Conservation (phyloP, 2,888 invertebrate species). For the Dynastes hyllus region DNA sequence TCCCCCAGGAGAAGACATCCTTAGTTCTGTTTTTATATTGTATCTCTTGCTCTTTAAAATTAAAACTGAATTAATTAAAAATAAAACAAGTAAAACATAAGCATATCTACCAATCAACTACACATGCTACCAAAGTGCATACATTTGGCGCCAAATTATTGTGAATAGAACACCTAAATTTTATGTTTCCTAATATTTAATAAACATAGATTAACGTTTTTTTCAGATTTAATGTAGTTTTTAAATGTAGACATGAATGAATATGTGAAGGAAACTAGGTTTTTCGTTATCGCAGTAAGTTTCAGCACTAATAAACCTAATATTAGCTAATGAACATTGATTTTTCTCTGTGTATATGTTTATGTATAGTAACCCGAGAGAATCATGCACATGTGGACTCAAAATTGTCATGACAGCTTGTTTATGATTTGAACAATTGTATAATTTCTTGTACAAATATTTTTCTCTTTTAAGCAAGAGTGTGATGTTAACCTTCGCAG, state of each 20-base stretch:
- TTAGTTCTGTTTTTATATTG: constrained; percentile 4
- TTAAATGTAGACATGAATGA: too few species aligned
- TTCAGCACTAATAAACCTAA: too few species aligned
- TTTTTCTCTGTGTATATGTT: too few species aligned
- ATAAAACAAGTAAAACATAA: neutral
- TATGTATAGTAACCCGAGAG: too few species aligned
- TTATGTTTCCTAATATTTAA: neutral
- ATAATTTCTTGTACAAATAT: constrained; percentile 39
- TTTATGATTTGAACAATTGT: constrained; percentile 46
- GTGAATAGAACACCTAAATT: neutral
- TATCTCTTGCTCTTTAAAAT: neutral
- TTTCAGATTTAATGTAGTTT: neutral
- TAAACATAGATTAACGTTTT: neutral
- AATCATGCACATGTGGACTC: too few species aligned
- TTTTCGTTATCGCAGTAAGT: too few species aligned
- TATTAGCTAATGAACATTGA: too few species aligned
- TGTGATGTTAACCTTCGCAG: constrained; percentile 18
- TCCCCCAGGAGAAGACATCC: constrained; percentile 57
- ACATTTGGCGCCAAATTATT: constrained; percentile 37
- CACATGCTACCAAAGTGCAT: neutral
- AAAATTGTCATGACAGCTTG: constrained; percentile 14
- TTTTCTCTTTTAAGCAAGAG: constrained; percentile 27
- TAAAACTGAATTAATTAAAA: neutral
- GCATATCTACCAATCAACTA: neutral
- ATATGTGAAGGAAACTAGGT: too few species aligned